These are phyloP conservation scores for Tinea semifulvella DNA, from an alignment of 2,888 invertebrate species.

Conservation along the genomic window DNA sequence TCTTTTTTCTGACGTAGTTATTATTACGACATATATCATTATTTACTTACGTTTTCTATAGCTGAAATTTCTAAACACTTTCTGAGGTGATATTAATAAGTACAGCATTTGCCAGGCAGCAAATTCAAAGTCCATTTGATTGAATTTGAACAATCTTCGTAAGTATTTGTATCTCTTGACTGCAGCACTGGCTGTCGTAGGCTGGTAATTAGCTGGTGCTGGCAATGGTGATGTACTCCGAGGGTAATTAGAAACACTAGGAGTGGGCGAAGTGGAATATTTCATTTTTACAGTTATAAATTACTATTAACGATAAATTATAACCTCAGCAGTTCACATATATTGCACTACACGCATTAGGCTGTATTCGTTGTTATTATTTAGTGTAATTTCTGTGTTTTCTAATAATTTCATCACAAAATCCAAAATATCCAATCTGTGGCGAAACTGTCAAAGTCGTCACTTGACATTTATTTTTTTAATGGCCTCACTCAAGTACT, in stretches of 20 bases:
- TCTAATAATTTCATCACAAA: too few species aligned
- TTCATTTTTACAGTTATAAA: conserved; percentile 1
- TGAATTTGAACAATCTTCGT: conserved; percentile 84
- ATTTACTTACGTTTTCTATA: conserved; percentile 91
- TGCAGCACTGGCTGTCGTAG: conserved; percentile 79
- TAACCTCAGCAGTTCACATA: background rate
- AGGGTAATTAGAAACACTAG: conserved; percentile 3
- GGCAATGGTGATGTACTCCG: conserved; percentile 66
- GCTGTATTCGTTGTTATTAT: too few species aligned
- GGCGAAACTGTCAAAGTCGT: too few species aligned
- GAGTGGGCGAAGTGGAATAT: conserved; percentile 4
- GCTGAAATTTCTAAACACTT: conserved; percentile 96
- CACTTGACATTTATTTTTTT: too few species aligned
- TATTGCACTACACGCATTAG: background rate
- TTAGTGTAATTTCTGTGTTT: too few species aligned
- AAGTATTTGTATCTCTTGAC: conserved; percentile 90
- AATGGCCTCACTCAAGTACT: too few species aligned
- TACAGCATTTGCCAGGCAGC: conserved; percentile 99
- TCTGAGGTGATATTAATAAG: conserved; percentile 92
- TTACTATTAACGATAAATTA: background rate
- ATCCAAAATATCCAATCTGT: too few species aligned
- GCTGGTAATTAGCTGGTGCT: conserved; percentile 72
- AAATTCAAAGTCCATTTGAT: conserved; percentile 99
- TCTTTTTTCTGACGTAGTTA: too few species aligned
- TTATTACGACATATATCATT: too few species aligned